These are phyloP conservation scores for Oncorhynchus keta DNA, from an alignment of 2,113 vertebrate genomes.

Conservation along the genomic window DNA sequence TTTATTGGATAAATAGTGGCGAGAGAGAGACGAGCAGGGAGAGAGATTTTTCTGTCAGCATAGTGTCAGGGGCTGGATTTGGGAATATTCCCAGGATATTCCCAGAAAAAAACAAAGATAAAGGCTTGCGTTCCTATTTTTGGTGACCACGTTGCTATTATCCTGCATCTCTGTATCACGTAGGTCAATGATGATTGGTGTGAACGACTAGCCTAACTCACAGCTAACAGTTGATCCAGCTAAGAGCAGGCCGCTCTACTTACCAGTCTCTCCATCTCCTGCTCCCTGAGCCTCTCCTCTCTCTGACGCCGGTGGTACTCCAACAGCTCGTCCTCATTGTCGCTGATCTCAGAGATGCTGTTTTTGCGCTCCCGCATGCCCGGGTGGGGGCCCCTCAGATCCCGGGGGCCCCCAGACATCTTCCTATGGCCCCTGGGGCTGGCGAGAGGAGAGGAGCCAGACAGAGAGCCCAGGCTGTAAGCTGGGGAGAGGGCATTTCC, in stretches of 20 bases:
- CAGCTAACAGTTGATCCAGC: no score
- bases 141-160: no score
- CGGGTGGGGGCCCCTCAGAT: constrained; percentile 49
- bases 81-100: no score
- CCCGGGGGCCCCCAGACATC: constrained; percentile 62
- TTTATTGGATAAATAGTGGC: no score
- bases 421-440: constrained; percentile 84
- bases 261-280: constrained; percentile 98
- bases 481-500: constrained; percentile 75
- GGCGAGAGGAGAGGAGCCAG: constrained; percentile 77
- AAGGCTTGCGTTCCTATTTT: no score
- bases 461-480: constrained; percentile 79
- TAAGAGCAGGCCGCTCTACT: constrained; percentile 58
- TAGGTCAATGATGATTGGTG: no score
- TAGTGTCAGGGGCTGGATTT: no score
- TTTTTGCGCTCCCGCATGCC: constrained; percentile 86
- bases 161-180: no score
- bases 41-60: no score
- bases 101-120: no score
- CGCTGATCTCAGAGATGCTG: constrained; percentile 94
- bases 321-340: constrained; percentile 89
- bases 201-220: no score
- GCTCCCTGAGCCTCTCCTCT: constrained; percentile 92
- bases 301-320: constrained; percentile 92
- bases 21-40: no score